Evolutionary conservation across 2,797 vertebrate species (phyloP).

Genomic region (Lophius americanus): DNA sequence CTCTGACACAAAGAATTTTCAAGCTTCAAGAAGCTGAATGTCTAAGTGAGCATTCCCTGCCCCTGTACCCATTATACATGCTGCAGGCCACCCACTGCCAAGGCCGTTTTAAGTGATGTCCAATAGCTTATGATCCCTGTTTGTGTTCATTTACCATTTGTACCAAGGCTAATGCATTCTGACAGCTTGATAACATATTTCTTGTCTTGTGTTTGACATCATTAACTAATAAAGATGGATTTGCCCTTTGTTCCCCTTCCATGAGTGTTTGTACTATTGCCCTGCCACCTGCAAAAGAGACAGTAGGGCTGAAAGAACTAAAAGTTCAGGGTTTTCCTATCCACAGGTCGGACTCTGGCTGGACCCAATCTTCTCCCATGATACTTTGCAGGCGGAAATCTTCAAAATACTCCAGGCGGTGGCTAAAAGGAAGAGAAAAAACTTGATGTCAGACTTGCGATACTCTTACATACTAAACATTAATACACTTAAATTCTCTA

Average conservation of each 20-base stretch:
- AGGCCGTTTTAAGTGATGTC: slow-evolving; percentile 41
- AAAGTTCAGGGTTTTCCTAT: slow-evolving; percentile 64
- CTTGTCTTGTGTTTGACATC: slow-evolving; percentile 65
- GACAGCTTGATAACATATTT: slow-evolving; percentile 70
- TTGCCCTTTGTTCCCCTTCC: slow-evolving; percentile 57
- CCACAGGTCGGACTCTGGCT: slow-evolving; percentile 79
- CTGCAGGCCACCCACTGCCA: slow-evolving; percentile 47
- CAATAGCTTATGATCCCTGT: slow-evolving; percentile 34
- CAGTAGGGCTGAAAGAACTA: background rate
- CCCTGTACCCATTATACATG: slow-evolving; percentile 29
- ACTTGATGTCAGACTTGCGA: background rate
- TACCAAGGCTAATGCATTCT: slow-evolving; percentile 46
- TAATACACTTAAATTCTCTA: background rate
- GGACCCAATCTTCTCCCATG: slow-evolving; percentile 82
- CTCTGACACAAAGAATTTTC: slow-evolving; percentile 7
- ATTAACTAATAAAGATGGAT: slow-evolving; percentile 73
- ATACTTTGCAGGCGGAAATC: slow-evolving; percentile 80
- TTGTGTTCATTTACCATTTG: slow-evolving; percentile 23
- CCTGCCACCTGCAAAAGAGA: slow-evolving; percentile 1
- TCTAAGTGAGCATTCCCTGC: slow-evolving; percentile 38
- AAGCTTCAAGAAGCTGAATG: slow-evolving; percentile 29
- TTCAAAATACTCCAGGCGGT: slow-evolving; percentile 82
- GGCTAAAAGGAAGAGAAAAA: slow-evolving; percentile 55
- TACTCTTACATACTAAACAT: background rate
- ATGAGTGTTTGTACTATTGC: slow-evolving; percentile 47